These are phyloP conservation scores for Eudasyphora cyanicolor DNA, from an alignment of 2,888 invertebrate species.

Conservation along the genomic window DNA sequence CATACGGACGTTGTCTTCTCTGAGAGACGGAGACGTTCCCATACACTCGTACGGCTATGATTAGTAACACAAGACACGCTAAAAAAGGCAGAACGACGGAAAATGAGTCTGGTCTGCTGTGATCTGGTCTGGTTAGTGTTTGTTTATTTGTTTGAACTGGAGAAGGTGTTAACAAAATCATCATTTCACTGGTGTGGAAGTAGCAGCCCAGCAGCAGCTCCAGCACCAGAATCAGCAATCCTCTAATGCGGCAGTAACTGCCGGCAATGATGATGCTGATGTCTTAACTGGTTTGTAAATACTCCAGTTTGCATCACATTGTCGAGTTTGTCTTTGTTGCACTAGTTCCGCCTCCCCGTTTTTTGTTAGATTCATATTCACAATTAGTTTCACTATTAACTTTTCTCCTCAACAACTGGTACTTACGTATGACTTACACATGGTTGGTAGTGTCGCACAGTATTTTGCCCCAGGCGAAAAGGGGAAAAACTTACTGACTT, in stretches of 20 bases:
- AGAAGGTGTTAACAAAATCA: constrained; percentile 64
- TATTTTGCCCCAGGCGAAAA: too few relatives aligned
- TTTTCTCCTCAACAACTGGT: background rate
- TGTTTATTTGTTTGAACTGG: constrained; percentile 35
- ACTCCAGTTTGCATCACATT: constrained; percentile 23
- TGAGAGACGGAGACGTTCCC: background rate
- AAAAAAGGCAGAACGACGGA: background rate
- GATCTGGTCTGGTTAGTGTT: too few relatives aligned
- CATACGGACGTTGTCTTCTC: background rate
- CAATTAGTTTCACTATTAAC: constrained; percentile 60
- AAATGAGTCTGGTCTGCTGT: background rate
- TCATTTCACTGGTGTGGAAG: constrained; percentile 11
- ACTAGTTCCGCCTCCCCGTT: background rate
- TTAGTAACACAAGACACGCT: background rate
- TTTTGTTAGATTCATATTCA: too few relatives aligned
- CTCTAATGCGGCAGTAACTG: background rate
- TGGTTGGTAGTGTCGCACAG: background rate
- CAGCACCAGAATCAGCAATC: background rate
- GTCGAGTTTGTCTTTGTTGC: constrained; percentile 35
- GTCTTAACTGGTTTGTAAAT: constrained; percentile 42
- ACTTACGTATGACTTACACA: background rate
- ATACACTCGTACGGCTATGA: too few relatives aligned
- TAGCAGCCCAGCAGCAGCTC: background rate
- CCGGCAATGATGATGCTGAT: constrained; percentile 28
- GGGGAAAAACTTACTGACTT: too few relatives aligned